Evolutionary conservation across 2,113 vertebrate genomes (phyloP), one percentile per base, ranked within the genome.

Genomic region (Rhabdomys dilectus): DNA sequence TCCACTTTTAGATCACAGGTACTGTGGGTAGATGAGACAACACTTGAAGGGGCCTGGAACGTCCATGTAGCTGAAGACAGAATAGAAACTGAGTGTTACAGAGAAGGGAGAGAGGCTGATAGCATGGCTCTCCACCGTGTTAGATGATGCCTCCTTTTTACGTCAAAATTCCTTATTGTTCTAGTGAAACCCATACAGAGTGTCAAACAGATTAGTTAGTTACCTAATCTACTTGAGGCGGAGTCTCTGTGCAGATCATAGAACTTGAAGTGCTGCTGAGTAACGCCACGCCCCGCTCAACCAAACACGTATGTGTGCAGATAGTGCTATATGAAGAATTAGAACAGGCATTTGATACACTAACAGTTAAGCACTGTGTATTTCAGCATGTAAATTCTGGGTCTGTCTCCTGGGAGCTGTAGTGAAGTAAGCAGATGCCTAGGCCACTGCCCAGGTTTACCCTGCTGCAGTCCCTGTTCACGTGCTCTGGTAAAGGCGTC

Each of bases 271-370:
- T 60, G 56, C 56, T 58, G 80, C 19, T 39, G 11, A 13, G 31
- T 10, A 24, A 53, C 80, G 26, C 42, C 36, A 3, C 60, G 21
- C 53, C 56, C 21, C 3, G 56, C n/a, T 76, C 78, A 85, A 87
- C 68, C n/a, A 77, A 82, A 84, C 36, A 60, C 24, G 1, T 60
- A 42, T 31, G 9, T 42, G 29, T 48, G 34, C 19, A 53, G 1
- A 19, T 72, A 45, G 42, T 81, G n/a, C 42, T 80, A 64, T 48
- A 91, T 72, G 53, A 89, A 92, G 62, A 66, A 70, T 39, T 88
- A 80, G 75, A 48, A 36, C 91, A 68, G 26, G 42, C 86, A 31
- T 89, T 62, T 81, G 68, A 45, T 80, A 89, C 19, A 68, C 34
- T 56, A 68, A 31, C 51, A 82, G 45, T n/a, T 11, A 96, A 93